These are phyloP conservation scores for Peribatodes rhomboidaria DNA, from an alignment of 2,888 invertebrate genomes.

Conservation along the genomic window DNA sequence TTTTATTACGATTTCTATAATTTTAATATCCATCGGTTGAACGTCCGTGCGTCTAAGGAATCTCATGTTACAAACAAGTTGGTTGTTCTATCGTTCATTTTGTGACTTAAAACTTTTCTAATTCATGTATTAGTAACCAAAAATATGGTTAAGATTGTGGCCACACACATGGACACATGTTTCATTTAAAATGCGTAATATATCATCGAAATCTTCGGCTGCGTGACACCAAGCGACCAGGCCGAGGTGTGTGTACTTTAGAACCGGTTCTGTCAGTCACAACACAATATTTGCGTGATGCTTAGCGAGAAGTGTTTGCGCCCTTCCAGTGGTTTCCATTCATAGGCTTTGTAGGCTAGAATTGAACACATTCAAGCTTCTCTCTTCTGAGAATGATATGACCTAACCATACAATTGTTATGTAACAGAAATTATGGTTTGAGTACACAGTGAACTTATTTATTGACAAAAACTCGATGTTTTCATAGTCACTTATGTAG, in stretches of 20 bases:
- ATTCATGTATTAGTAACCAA: slow-evolving; percentile 7
- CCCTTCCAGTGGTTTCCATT: slow-evolving; percentile 66
- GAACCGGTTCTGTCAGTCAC: slow-evolving; percentile 74
- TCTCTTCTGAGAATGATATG: slow-evolving; percentile 14
- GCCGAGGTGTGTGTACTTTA: slow-evolving; percentile 62
- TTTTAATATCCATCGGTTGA: slow-evolving; percentile 60
- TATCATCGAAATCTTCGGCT: slow-evolving; percentile 53
- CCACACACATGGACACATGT: slow-evolving; percentile 31
- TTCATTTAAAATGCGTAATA: slow-evolving; percentile 48
- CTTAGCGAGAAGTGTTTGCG: slow-evolving; percentile 59
- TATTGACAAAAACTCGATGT: not conserved
- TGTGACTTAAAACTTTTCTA: not conserved
- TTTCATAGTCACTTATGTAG: not conserved
- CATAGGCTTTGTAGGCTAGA: slow-evolving; percentile 53
- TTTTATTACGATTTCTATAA: slow-evolving; percentile 62
- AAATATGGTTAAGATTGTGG: slow-evolving; percentile 14
- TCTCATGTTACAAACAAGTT: slow-evolving; percentile 17
- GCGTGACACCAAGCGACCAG: slow-evolving; percentile 58
- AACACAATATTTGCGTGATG: slow-evolving; percentile 76
- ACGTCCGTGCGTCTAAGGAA: not conserved
- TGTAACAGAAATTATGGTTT: slow-evolving; percentile 9
- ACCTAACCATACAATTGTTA: slow-evolving; percentile 19
- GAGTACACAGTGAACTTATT: not conserved
- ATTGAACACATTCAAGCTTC: slow-evolving; percentile 24
- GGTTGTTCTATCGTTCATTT: not conserved